These are phyloP conservation scores for Ceyx erithaca DNA, from an alignment of 2,797 vertebrate genomes.

Conservation along the genomic window DNA sequence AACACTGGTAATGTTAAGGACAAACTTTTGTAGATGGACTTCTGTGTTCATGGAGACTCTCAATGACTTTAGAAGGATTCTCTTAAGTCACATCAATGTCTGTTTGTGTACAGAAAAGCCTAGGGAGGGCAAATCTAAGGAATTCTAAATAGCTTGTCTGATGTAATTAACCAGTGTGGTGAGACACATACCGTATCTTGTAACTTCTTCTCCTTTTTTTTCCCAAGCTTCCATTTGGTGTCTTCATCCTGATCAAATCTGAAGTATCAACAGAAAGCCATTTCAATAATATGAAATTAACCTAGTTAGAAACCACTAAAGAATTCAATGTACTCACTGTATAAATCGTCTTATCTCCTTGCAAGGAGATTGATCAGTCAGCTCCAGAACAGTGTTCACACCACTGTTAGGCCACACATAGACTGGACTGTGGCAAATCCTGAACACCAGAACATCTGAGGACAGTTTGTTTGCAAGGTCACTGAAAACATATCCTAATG, in stretches of 20 bases:
- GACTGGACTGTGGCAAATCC: slow-evolving; percentile 84
- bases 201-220: slow-evolving; percentile 80
- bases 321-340: slow-evolving; percentile 80
- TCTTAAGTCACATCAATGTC: neutral
- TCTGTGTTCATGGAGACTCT: neutral
- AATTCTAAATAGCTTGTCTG: neutral
- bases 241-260: slow-evolving; percentile 79
- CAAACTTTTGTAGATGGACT: neutral
- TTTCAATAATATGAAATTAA: neutral
- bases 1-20: neutral
- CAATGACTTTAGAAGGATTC: neutral
- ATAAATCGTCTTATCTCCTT: slow-evolving; percentile 83
- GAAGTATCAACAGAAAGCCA: slow-evolving; percentile 48
- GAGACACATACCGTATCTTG: slow-evolving; percentile 71
- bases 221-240: slow-evolving; percentile 74
- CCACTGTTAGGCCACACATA: slow-evolving; percentile 91
- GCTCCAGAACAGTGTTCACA: slow-evolving; percentile 74
- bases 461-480: slow-evolving; percentile 83
- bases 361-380: slow-evolving; percentile 81
- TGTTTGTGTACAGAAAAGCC: neutral
- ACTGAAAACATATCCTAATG: slow-evolving; percentile 84
- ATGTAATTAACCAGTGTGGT: neutral
- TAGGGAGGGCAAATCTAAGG: neutral
- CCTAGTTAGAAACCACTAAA: neutral
- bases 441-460: slow-evolving; percentile 87